phyloP scores from a whole-genome alignment of 2,888 invertebrate genomes.

The Pecten maximus region DNA sequence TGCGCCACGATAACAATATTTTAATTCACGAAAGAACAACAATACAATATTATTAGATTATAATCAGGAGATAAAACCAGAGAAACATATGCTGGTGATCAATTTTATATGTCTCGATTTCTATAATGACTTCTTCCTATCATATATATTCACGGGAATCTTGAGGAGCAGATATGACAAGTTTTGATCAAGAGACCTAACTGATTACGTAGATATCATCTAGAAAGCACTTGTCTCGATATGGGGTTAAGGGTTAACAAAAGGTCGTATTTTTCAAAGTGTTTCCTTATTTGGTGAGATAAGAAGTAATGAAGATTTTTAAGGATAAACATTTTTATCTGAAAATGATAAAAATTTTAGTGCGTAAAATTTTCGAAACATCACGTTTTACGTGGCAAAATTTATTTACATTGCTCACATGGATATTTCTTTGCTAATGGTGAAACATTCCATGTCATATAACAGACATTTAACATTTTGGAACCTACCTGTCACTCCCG shows the following conservation, averaged over 20 bases:
- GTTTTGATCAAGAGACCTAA: neutral
- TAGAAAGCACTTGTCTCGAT: neutral
- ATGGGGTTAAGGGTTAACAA: neutral
- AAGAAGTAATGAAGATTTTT: neutral
- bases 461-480: too few relatives aligned
- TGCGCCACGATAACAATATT: neutral
- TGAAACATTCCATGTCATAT: too few relatives aligned
- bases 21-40: conserved; percentile 16
- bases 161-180: conserved; percentile 23
- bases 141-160: neutral
- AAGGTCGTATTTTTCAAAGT: neutral
- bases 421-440: too few relatives aligned
- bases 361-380: too few relatives aligned
- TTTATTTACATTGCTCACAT: too few relatives aligned
- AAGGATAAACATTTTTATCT: neutral
- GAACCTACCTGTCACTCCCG: too few relatives aligned
- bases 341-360: neutral
- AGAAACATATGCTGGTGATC: conserved; percentile 32
- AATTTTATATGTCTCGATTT: conserved; percentile 25
- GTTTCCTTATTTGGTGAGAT: neutral
- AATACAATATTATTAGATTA: conserved; percentile 7
- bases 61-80: neutral
- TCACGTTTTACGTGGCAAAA: neutral
- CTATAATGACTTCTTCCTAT: neutral
- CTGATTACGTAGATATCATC: neutral